Evolutionary conservation across 2,113 vertebrate genomes (phyloP).

Genomic region (Spheniscus mendiculus): DNA sequence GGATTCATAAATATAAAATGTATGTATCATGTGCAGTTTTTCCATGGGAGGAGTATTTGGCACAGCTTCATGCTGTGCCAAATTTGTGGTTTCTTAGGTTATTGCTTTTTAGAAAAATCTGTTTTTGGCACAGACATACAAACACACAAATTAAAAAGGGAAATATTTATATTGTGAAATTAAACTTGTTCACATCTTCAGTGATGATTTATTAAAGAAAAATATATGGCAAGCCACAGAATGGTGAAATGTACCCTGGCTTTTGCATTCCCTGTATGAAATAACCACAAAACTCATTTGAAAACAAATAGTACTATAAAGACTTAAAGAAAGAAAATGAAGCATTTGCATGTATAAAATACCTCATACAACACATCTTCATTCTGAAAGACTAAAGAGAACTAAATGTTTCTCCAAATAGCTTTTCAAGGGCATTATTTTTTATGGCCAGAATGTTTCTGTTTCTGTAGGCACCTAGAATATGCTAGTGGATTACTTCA

Average conservation of each 20-base stretch:
- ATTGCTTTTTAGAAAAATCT: slow-evolving; percentile 38
- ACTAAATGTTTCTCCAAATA: slow-evolving; percentile 47
- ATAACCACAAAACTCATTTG: slow-evolving; percentile 55
- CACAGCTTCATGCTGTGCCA: not conserved
- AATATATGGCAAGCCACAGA: slow-evolving; percentile 8
- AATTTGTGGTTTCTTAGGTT: slow-evolving; percentile 14
- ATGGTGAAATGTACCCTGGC: not conserved
- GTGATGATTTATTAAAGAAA: slow-evolving; percentile 38
- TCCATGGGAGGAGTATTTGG: slow-evolving; percentile 17
- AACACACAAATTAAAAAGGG: slow-evolving; percentile 37
- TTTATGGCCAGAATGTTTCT: slow-evolving; percentile 59
- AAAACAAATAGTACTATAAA: slow-evolving; percentile 65
- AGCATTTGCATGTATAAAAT: slow-evolving; percentile 66
- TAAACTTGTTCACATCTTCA: slow-evolving; percentile 55
- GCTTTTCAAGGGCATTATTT: slow-evolving; percentile 58
- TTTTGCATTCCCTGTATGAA: slow-evolving; percentile 30
- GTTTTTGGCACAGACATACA: slow-evolving; percentile 12
- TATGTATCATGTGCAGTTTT: not conserved
- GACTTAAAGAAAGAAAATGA: slow-evolving; percentile 57
- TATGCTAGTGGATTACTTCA: slow-evolving; percentile 30
- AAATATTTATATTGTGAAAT: slow-evolving; percentile 56
- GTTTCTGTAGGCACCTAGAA: slow-evolving; percentile 49
- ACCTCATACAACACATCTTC: slow-evolving; percentile 55
- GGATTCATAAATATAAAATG: slow-evolving; percentile 31
- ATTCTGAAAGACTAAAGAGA: slow-evolving; percentile 51